Evolutionary conservation across 2,888 invertebrate genomes (phyloP).

Genomic region (Trichacis sp.): DNA sequence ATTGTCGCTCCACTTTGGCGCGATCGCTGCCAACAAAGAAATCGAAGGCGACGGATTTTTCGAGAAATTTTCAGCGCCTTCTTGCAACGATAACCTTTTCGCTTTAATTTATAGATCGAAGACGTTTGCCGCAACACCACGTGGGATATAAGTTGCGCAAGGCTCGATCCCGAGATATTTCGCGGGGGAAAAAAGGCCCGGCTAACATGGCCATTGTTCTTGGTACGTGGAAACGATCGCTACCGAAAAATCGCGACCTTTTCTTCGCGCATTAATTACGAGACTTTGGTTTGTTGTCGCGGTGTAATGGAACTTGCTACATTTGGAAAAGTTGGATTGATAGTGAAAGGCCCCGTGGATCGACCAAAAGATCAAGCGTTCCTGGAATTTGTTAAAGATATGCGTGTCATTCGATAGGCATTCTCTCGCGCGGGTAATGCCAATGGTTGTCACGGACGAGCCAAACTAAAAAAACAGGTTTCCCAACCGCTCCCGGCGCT

Average conservation of each 20-base stretch:
- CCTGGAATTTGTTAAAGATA: slow-evolving; percentile 7
- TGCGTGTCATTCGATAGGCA: slow-evolving; percentile 6
- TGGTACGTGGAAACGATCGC: background rate
- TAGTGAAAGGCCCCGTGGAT: slow-evolving; percentile 9
- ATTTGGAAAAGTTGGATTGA: background rate
- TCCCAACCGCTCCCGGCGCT: background rate
- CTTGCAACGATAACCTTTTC: slow-evolving; percentile 39
- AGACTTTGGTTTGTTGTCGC: no score
- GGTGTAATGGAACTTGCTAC: background rate
- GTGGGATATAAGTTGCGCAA: slow-evolving; percentile 41
- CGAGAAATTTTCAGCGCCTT: no score
- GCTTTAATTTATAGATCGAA: slow-evolving; percentile 44
- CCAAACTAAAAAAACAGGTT: slow-evolving; percentile 8
- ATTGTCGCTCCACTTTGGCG: background rate
- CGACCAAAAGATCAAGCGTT: slow-evolving; percentile 5
- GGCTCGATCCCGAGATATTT: slow-evolving; percentile 16
- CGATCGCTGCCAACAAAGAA: background rate
- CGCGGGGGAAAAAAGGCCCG: slow-evolving; percentile 7
- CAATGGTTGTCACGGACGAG: slow-evolving; percentile 7
- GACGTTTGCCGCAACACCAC: slow-evolving; percentile 31
- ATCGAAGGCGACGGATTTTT: no score
- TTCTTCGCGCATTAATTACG: no score
- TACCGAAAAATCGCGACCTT: no score
- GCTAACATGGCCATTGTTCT: background rate
- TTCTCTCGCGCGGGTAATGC: slow-evolving; percentile 6